Conservation (phyloP, 2,113 vertebrate species). For the Zootoca vivipara region DNA sequence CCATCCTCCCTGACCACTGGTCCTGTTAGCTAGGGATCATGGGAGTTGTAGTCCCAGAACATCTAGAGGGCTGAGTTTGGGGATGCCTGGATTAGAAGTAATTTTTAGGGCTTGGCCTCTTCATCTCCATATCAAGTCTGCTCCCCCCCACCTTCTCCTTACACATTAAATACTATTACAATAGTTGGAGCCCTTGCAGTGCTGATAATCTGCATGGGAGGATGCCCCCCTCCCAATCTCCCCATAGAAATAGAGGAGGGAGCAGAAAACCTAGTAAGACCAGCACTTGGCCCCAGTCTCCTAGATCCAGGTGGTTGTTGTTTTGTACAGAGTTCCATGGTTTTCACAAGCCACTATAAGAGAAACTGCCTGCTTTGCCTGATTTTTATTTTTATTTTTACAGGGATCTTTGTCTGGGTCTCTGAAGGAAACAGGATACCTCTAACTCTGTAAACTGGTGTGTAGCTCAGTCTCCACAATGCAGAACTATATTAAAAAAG, state of each 20-base stretch:
- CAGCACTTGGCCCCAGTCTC: background rate
- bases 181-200: no score
- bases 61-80: no score
- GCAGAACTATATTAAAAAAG: no score
- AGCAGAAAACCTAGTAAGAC: background rate
- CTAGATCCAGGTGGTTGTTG: no score
- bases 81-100: no score
- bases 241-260: background rate
- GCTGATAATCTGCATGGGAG: background rate
- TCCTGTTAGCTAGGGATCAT: no score
- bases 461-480: background rate
- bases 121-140: no score
- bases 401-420: background rate
- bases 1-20: no score
- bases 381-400: background rate
- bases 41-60: no score
- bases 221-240: background rate
- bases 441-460: background rate
- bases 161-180: background rate
- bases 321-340: background rate
- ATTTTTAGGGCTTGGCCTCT: no score
- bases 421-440: background rate
- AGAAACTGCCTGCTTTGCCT: background rate
- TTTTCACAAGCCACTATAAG: background rate
- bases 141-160: no score